phyloP scores from a whole-genome alignment of 2,797 vertebrate species.

The Ataeniobius toweri region DNA sequence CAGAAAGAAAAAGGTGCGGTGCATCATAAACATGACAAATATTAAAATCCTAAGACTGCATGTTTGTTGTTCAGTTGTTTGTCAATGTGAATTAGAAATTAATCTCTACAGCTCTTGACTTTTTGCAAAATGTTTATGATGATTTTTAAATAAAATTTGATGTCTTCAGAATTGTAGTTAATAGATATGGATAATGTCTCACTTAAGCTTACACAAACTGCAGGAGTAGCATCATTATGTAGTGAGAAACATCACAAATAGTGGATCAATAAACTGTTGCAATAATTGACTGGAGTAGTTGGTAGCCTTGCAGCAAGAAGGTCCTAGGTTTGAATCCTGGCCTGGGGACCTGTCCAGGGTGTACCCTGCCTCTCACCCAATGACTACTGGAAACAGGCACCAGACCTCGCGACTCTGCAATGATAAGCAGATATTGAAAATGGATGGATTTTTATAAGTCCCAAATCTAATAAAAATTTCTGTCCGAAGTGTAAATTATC shows the following conservation, averaged over 20 bases:
- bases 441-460: no score
- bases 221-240: neutral
- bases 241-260: neutral
- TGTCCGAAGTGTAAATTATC: no score
- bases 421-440: no score
- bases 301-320: neutral
- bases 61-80: neutral
- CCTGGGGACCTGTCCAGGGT: no score
- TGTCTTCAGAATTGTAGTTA: neutral
- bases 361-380: no score
- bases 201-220: neutral
- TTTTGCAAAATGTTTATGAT: neutral
- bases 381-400: no score
- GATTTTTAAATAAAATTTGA: neutral
- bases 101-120: neutral
- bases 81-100: slow-evolving; percentile 5
- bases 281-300: neutral
- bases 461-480: no score
- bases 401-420: no score
- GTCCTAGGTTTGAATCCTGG: neutral
- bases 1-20: slow-evolving; percentile 45
- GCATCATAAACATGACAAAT: slow-evolving; percentile 2
- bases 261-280: neutral
- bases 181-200: neutral
- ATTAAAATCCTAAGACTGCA: slow-evolving; percentile 1